Conservation (phyloP, 1,140 invertebrate genomes). For the Drosophila subpulchrella region DNA sequence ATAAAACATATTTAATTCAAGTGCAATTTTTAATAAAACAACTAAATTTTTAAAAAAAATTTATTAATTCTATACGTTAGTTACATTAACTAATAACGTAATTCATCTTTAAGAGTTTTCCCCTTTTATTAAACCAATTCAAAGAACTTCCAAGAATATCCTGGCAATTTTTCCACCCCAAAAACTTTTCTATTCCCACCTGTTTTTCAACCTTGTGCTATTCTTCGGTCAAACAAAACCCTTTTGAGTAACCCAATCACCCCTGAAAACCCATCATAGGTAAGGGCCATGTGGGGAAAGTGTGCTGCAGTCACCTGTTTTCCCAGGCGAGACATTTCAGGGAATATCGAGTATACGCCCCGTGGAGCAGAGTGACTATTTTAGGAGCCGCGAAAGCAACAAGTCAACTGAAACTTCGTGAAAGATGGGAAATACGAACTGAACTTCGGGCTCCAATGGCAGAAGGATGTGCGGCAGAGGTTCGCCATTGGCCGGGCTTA, state of each 20-base stretch:
- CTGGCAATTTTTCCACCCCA: not conserved
- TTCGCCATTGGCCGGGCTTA: slow-evolving; percentile 60
- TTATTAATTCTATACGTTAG: not conserved
- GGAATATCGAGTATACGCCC: slow-evolving; percentile 64
- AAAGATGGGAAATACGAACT: not conserved
- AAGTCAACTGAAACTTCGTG: slow-evolving; percentile 44
- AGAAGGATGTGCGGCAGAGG: slow-evolving; percentile 45
- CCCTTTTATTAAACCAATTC: not conserved
- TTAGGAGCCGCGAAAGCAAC: slow-evolving; percentile 46
- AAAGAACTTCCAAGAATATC: slow-evolving; percentile 1
- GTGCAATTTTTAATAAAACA: no score
- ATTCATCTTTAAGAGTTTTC: not conserved
- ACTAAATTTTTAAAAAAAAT: no score
- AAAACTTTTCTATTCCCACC: not conserved
- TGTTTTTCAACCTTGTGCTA: not conserved
- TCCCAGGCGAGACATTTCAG: slow-evolving; percentile 3
- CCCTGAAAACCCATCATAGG: slow-evolving; percentile 1
- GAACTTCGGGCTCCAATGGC: slow-evolving; percentile 43
- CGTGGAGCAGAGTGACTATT: slow-evolving; percentile 44
- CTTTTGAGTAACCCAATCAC: not conserved
- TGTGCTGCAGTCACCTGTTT: slow-evolving; percentile 28
- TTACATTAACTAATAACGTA: not conserved
- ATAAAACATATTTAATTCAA: no score
- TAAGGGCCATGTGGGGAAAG: not conserved
- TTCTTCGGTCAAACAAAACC: not conserved